A percentile compares a stretch with the other conserved stretches of the same genome.
These are phyloP conservation scores for Forficula auricularia DNA, from an alignment of 1,140 invertebrate genomes.

Conservation along the genomic window DNA sequence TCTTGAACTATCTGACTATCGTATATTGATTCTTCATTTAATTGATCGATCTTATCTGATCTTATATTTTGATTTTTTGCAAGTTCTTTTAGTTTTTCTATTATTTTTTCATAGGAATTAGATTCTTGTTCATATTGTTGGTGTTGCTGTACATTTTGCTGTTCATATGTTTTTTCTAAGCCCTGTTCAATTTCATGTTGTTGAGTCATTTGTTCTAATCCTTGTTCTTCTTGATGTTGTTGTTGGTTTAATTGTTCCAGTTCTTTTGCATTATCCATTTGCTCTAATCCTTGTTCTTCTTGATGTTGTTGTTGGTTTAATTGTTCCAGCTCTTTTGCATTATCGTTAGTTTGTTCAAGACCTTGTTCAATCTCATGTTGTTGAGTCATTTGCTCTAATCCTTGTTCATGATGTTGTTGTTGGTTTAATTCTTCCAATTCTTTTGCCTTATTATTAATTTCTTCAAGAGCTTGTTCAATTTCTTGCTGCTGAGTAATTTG, in stretches of 20 bases:
- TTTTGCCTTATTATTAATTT: no score
- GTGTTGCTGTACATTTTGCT: constrained; percentile 3
- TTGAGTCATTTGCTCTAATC: no score
- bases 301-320: constrained; percentile 3
- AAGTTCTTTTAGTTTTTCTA: no score
- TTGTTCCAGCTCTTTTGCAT: background rate
- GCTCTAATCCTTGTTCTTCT: constrained; percentile 2
- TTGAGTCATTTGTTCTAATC: constrained; percentile 3
- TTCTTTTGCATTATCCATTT: constrained; percentile 5
- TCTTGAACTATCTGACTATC: no score
- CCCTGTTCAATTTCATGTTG: constrained; percentile 3
- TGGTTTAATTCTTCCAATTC: no score
- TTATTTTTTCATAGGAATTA: background rate
- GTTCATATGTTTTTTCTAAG: constrained; percentile 3
- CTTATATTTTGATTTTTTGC: no score
- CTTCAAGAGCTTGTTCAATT: no score
- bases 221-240: constrained; percentile 3
- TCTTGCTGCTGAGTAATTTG: background rate
- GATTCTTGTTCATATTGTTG: constrained; percentile 4
- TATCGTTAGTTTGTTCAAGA: no score
- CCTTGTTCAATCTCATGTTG: no score
- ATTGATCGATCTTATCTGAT: no score
- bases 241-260: constrained; percentile 4
- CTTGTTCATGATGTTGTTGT: no score
- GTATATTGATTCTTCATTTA: no score